A percentile compares a stretch with the other conserved stretches of the same genome.
Evolutionary conservation across 2,113 vertebrate genomes (phyloP).

Genomic region (Plotosus lineatus): DNA sequence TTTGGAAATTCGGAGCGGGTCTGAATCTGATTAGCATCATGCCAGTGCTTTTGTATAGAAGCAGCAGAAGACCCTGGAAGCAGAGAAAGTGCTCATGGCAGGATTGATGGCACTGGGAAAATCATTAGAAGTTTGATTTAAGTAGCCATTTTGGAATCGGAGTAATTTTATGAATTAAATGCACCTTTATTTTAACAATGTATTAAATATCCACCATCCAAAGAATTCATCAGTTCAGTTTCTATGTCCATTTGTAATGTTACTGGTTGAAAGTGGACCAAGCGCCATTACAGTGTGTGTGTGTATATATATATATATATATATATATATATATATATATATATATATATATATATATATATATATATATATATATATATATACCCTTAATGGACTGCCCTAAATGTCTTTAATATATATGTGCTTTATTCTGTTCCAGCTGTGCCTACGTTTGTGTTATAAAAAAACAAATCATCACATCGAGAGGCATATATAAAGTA

Average conservation of each 20-base stretch:
- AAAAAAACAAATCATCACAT: conserved; percentile 42
- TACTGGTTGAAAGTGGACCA: conserved; percentile 70
- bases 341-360: not conserved
- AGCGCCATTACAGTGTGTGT: conserved; percentile 45
- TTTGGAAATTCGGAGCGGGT: conserved; percentile 24
- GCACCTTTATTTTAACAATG: not conserved
- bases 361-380: not conserved
- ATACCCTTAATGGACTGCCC: not conserved
- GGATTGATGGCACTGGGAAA: conserved; percentile 4
- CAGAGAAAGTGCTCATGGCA: conserved; percentile 6
- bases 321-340: not conserved
- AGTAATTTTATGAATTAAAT: conserved; percentile 9
- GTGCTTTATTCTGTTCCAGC: conserved; percentile 52
- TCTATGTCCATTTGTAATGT: conserved; percentile 45
- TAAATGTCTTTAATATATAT: conserved; percentile 21
- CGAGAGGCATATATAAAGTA: conserved; percentile 36
- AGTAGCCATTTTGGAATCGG: conserved; percentile 25
- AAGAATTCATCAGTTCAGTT: conserved; percentile 8
- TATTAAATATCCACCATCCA: not conserved
- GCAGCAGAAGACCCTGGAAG: not conserved
- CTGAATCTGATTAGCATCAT: conserved; percentile 52
- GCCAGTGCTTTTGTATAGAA: conserved; percentile 46
- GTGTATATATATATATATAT: not conserved
- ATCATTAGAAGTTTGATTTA: conserved; percentile 34
- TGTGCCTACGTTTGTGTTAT: conserved; percentile 68